These are phyloP conservation scores for Prunella strophiata DNA, from an alignment of 2,797 vertebrate genomes.

Conservation along the genomic window DNA sequence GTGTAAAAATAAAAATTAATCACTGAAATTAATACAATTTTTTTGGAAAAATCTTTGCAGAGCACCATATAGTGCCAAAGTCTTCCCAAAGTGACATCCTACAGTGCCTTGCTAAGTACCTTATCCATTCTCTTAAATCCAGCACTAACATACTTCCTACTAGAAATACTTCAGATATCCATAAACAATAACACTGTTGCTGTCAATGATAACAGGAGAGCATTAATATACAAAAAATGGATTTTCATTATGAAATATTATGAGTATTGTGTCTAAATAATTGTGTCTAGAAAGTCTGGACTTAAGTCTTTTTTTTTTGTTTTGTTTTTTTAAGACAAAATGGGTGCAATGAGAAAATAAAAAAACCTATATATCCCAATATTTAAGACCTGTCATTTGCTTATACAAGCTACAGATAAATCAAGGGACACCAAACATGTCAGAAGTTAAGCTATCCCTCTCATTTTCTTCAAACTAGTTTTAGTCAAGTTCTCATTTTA, in stretches of 20 bases:
- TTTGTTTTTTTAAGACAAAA: background rate
- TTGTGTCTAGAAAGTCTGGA: background rate
- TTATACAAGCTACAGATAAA: background rate
- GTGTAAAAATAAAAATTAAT: background rate
- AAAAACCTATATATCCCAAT: background rate
- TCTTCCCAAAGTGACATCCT: background rate
- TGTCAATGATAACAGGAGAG: accelerated
- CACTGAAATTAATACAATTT: background rate
- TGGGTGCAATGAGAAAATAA: background rate
- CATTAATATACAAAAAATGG: background rate
- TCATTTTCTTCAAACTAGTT: background rate
- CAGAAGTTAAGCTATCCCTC: background rate
- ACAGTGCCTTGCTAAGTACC: background rate
- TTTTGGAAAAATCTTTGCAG: background rate
- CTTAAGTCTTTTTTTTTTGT: background rate
- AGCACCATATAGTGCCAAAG: background rate
- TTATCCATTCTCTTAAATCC: background rate
- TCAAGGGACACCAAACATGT: background rate
- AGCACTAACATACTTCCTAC: background rate
- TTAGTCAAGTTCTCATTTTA: background rate
- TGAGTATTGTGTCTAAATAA: background rate
- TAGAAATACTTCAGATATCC: background rate
- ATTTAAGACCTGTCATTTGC: background rate
- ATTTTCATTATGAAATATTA: background rate
- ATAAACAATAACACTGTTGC: background rate